Evolutionary conservation across 2,113 vertebrate genomes (phyloP).

Genomic region (Chloroceryle aenea): DNA sequence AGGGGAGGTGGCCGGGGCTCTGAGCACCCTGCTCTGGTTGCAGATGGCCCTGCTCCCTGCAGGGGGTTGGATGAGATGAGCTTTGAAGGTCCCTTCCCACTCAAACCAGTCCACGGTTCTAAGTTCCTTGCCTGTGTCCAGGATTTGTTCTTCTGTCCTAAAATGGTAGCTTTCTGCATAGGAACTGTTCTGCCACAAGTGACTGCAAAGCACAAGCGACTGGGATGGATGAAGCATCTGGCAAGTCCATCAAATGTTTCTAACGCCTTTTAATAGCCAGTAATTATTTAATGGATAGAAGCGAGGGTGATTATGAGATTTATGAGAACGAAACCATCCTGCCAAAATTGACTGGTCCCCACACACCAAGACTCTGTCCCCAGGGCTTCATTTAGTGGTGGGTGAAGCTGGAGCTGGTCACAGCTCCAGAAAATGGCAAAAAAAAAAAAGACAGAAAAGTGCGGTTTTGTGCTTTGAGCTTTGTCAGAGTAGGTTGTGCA

Average conservation of each 20-base stretch:
- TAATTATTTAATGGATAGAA: not conserved
- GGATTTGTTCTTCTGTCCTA: not conserved
- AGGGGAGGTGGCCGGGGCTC: too few species aligned
- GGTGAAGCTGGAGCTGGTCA: not conserved
- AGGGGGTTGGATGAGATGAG: not conserved
- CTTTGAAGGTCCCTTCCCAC: not conserved
- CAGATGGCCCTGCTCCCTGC: too few species aligned
- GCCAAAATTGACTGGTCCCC: not conserved
- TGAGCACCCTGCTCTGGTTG: too few species aligned
- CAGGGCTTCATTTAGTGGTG: not conserved
- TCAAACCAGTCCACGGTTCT: not conserved
- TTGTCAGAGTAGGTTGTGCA: not conserved
- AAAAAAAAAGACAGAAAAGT: not conserved
- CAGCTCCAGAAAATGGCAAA: not conserved
- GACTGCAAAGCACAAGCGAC: not conserved
- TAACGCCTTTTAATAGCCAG: not conserved
- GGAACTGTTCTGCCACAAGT: not conserved
- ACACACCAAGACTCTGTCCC: fast-evolving
- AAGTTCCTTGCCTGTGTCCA: not conserved
- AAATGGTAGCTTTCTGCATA: not conserved
- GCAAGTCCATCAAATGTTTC: not conserved
- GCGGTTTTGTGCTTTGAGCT: not conserved
- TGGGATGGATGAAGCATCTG: fast-evolving
- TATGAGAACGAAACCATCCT: not conserved
- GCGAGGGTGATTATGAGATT: not conserved